Evolutionary conservation across 2,888 invertebrate genomes (phyloP), one percentile per base, ranked within the genome.

Genomic region (Ashinkailepas kermadecensis): DNA sequence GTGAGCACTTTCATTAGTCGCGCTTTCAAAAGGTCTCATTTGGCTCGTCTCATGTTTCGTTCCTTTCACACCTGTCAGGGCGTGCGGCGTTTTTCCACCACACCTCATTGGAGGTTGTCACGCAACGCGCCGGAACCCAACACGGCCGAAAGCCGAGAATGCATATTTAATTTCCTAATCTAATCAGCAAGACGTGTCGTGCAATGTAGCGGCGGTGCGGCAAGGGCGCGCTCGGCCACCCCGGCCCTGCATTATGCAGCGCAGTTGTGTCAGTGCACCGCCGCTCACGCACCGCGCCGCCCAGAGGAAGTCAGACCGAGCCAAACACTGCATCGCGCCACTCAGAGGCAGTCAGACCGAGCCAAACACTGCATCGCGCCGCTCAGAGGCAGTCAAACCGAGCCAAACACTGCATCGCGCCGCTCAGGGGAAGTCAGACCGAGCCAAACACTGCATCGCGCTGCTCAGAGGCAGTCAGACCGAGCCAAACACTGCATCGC

Each of bases 81-180:
- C 54, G 39, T 25, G 9, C 54, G 54, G 8, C 74, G 54, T 54
- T 74, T 74, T 74, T 74, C 21, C 54, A 54, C 9, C 54, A 74
- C 74, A 74, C 54, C 74, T 74, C 74, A 74, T 74, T 74, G 74
- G 74, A 9, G 74, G 39, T 12, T 15, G 18, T 39, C 74, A 74
- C 74, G 74, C 74, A 21, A 25, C 54, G 39, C 15, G 54, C 54
- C 18, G 6, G 54, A 74, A 74, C 54, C 23, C 18, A 39, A 74
- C 54, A 54, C 74, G 54, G 18, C 74, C 18, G 39, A 21, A 74
- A 39, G 23, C 23, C 74, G 54, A 54, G 74, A 74, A 18, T 21
- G 74, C 74, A 74, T 74, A 74, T 74, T 74, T 74, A 74, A 74
- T 74, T 74, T 74, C 74, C 74, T 74, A 39, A 74, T 74, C 74